phyloP scores from a whole-genome alignment of 1,140 invertebrate genomes.

The Hydropsyche tenuis region DNA sequence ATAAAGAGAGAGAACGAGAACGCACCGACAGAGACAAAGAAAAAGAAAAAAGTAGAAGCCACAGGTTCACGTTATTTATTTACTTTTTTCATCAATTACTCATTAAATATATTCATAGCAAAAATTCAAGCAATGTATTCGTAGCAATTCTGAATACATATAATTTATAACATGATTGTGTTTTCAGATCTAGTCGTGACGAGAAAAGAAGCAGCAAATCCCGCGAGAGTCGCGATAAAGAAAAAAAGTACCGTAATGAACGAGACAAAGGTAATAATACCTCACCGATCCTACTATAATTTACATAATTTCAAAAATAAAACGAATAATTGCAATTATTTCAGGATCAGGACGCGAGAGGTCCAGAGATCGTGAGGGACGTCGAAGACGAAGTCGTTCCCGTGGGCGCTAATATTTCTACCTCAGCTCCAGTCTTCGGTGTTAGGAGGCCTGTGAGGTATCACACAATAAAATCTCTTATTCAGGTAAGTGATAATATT shows the following conservation, averaged over 20 bases:
- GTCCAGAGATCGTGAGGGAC: constrained; percentile 39
- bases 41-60: constrained; percentile 44
- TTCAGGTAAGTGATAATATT: constrained; percentile 44
- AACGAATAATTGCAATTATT: too few relatives aligned
- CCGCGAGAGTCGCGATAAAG: constrained; percentile 43
- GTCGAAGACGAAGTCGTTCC: constrained; percentile 45
- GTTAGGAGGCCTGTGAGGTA: constrained; percentile 46
- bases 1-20: constrained; percentile 11
- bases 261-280: constrained; percentile 43
- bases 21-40: constrained; percentile 27
- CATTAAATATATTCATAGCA: too few relatives aligned
- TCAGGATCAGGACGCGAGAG: constrained; percentile 38
- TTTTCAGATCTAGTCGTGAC: constrained; percentile 45
- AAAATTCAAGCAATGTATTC: too few relatives aligned
- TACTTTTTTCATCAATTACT: too few relatives aligned
- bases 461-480: constrained; percentile 45
- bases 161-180: background rate
- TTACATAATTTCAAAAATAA: too few relatives aligned
- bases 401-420: constrained; percentile 38
- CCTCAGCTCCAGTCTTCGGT: background rate
- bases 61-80: constrained; percentile 19
- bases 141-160: too few relatives aligned
- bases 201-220: constrained; percentile 39
- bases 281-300: too few relatives aligned
- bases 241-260: constrained; percentile 41